Evolutionary conservation across 2,113 vertebrate species (phyloP).

Genomic region (Eurystomus gularis): DNA sequence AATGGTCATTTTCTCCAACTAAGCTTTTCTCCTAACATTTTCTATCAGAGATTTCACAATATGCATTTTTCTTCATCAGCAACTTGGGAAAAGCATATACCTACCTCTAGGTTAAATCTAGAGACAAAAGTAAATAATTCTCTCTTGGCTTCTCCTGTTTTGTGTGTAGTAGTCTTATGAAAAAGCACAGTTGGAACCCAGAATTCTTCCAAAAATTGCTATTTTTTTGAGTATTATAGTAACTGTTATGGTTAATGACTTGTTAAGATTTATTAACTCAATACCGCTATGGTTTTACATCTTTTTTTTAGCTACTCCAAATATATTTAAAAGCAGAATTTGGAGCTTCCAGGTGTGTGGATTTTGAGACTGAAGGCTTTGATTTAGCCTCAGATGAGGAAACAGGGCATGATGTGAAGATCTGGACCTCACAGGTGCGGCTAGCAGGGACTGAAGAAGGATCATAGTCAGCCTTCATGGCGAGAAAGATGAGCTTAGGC

Average conservation of each 20-base stretch:
- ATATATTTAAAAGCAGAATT: not conserved
- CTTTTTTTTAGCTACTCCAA: not conserved
- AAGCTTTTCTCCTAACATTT: not conserved
- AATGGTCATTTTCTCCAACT: not conserved
- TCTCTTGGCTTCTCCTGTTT: not conserved
- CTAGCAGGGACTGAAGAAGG: not conserved
- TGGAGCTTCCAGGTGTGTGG: not conserved
- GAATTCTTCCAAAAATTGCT: not conserved
- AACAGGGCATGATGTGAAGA: not conserved
- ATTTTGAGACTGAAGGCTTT: not conserved
- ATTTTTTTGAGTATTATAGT: not conserved
- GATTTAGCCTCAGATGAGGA: not conserved
- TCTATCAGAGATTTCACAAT: not conserved
- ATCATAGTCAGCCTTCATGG: not conserved
- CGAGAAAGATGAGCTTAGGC: not conserved
- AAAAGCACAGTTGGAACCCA: not conserved
- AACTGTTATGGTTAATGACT: not conserved
- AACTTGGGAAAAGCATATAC: not conserved
- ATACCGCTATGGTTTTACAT: not conserved
- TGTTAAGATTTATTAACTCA: not conserved
- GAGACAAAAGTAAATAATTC: not conserved
- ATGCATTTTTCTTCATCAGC: not conserved
- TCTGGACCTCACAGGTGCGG: not conserved
- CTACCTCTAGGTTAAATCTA: not conserved
- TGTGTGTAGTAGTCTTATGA: not conserved